phyloP scores from a whole-genome alignment of 2,113 vertebrate genomes.

The Podocnemis expansa region DNA sequence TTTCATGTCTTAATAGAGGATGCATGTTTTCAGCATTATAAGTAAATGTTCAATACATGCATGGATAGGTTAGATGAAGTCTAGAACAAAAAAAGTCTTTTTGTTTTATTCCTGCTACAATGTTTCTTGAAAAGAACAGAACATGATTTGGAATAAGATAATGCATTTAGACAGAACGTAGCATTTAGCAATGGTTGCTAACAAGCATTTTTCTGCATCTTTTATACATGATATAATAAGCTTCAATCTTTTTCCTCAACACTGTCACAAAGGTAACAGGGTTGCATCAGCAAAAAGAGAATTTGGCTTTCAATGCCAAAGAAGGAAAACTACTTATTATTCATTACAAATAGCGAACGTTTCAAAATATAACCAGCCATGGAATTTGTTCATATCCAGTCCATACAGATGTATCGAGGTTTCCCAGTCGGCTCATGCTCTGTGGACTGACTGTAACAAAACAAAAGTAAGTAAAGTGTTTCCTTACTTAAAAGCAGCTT shows the following conservation, averaged over 20 bases:
- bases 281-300: background rate
- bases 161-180: constrained; percentile 11
- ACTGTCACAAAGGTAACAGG: background rate
- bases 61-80: background rate
- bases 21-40: background rate
- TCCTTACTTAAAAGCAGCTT: constrained; percentile 60
- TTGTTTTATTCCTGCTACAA: background rate
- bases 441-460: constrained; percentile 66
- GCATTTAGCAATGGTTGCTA: background rate
- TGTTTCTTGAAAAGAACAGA: background rate
- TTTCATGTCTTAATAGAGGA: background rate
- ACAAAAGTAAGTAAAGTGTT: constrained; percentile 53
- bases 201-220: background rate
- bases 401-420: background rate
- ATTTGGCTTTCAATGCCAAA: background rate
- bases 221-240: background rate
- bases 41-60: constrained; percentile 34
- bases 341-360: background rate
- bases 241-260: background rate
- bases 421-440: constrained; percentile 7
- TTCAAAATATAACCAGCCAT: background rate
- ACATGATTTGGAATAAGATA: background rate
- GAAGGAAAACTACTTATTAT: constrained; percentile 25
- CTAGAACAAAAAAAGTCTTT: background rate
- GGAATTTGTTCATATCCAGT: background rate